Conservation (phyloP, 2,797 vertebrate genomes). For the Orientallactaga sibirica region DNA sequence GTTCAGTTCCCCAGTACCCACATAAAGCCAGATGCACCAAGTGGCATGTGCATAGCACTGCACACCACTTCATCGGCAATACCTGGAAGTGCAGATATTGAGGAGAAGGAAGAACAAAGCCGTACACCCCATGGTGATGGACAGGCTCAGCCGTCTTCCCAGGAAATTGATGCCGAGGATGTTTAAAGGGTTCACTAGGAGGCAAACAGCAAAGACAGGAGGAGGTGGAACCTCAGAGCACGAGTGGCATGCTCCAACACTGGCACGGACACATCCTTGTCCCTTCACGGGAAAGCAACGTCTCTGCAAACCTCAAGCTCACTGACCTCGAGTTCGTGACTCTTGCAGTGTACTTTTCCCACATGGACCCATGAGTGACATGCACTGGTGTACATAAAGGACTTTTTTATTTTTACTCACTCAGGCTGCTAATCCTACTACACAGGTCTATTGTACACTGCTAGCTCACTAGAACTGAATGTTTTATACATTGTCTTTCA, state of each 20-base stretch:
- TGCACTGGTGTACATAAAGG: not conserved
- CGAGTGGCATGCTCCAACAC: not conserved
- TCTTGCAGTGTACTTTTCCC: not conserved
- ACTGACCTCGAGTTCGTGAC: accelerated
- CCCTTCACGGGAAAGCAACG: not conserved
- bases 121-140: constrained; percentile 91
- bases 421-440: not conserved
- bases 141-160: constrained; percentile 91
- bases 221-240: not conserved
- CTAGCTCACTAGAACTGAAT: not conserved
- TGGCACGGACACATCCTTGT: not conserved
- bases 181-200: constrained; percentile 94
- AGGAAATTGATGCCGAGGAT: constrained; percentile 93
- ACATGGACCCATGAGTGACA: not conserved
- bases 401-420: not conserved
- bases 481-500: not conserved
- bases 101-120: constrained; percentile 94
- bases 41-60: no score
- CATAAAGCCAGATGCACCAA: no score
- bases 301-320: not conserved
- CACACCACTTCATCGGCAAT: constrained; percentile 46
- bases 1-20: no score
- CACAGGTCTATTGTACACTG: not conserved
- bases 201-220: not conserved
- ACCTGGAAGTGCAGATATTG: constrained; percentile 96